Base-by-base conservation (phyloP, 2,797 vertebrate genomes). In the Premnoplex brunnescens region DNA sequence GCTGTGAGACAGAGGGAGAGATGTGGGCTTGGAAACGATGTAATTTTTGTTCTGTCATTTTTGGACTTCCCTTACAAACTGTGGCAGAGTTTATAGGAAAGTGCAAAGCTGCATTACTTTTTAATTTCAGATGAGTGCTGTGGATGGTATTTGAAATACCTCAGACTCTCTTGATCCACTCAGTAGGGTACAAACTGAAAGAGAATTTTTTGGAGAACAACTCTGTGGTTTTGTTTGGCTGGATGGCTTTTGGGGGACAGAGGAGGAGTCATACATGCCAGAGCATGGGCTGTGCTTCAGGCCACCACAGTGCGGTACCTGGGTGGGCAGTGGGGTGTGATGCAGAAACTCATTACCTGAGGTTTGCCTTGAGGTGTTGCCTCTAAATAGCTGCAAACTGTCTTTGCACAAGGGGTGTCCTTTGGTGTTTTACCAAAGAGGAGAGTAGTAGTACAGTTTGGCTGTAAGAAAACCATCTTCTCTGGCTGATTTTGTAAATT, bases 31-130 rank as follows among this genome's bases (percentile, higher is more conserved):
- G 86, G 74, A 93, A 94, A 75, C 0, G 2, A 59, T 75, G 46
- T 81, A 37, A 49, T 81, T 95, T 93, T 84, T 88, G n/a, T 93
- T 91, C 59, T 93, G 89, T 92, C 87, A 34, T 76, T 91, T 84
- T 89, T 95, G 69, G 73, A 93, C 54, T 62, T 91, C n/a, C 20
- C 49, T 94, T 85, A 39, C 12, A 52, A 81, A 72, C 64, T 34
- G 1, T 7, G 7, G 46, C 48, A 44, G 68, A 43, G 41, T 89
- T 93, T 74, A 74, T 89, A 92, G 81, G 90, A 91, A 72, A 85
- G 54, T 68, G 64, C 67, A 93, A 94, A 95, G 62, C 75, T 0
- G 1, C 43, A 43, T 89, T 46, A 48, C 28, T 75, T 86, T 79
- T 88, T 37, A 46, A 69, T 93, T 95, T 92, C 46, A 43, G 26